Evolutionary conservation across 2,888 invertebrate genomes (phyloP).

Genomic region (Tridacna crocea): DNA sequence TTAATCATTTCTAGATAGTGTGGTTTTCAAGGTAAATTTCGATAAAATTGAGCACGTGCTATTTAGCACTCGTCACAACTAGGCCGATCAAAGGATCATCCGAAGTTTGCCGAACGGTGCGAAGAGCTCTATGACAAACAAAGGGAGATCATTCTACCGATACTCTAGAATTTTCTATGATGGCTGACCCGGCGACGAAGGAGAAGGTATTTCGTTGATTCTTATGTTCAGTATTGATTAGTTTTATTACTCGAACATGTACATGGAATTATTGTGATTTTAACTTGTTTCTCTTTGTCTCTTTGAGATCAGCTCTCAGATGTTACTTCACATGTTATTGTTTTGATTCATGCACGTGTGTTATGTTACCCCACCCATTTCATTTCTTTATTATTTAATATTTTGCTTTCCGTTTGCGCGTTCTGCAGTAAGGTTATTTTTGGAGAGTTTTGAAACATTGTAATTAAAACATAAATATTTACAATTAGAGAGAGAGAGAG

Average conservation of each 20-base stretch:
- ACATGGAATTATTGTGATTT: background rate
- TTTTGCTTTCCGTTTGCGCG: background rate
- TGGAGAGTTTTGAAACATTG: too few species aligned
- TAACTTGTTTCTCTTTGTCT: background rate
- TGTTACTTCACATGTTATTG: background rate
- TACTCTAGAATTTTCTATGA: conserved; percentile 24
- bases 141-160: conserved; percentile 22
- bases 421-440: too few species aligned
- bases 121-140: too few species aligned
- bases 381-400: background rate
- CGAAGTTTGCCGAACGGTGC: too few species aligned
- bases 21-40: too few species aligned
- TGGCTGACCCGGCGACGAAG: conserved; percentile 28
- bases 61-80: too few species aligned
- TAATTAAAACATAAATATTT: too few species aligned
- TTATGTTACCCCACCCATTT: conserved; percentile 3
- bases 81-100: too few species aligned
- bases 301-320: too few species aligned
- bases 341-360: background rate
- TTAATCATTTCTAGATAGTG: too few species aligned
- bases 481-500: too few species aligned
- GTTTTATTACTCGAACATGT: background rate
- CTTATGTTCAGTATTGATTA: background rate
- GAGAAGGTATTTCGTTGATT: conserved; percentile 13
- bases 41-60: too few species aligned